These are phyloP conservation scores for Apocheima hispidaria DNA, from an alignment of 2,888 invertebrate species.

Conservation along the genomic window DNA sequence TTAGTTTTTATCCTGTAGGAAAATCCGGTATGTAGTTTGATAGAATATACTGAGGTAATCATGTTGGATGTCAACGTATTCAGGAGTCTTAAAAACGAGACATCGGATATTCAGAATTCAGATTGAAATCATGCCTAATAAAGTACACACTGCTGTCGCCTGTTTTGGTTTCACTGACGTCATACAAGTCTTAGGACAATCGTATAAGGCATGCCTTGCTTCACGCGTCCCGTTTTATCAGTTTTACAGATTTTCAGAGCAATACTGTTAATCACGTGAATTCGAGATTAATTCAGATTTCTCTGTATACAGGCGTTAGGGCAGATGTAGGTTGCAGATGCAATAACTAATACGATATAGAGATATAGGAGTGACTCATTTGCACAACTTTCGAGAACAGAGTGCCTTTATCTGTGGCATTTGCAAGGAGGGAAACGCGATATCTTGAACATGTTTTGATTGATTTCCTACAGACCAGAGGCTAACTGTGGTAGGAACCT, in stretches of 20 bases:
- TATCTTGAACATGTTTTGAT: slow-evolving; percentile 6
- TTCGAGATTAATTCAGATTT: slow-evolving; percentile 24
- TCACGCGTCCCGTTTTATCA: slow-evolving; percentile 38
- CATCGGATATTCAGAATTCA: background rate
- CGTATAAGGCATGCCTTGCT: slow-evolving; percentile 38
- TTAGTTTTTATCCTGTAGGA: too few relatives aligned
- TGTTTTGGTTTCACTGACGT: slow-evolving; percentile 22
- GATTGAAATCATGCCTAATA: background rate
- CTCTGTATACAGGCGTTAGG: slow-evolving; percentile 41
- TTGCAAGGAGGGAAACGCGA: slow-evolving; percentile 41
- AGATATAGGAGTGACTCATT: slow-evolving; percentile 68
- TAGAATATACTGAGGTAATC: too few relatives aligned
- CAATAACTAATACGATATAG: slow-evolving; percentile 55
- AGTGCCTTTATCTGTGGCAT: slow-evolving; percentile 44
- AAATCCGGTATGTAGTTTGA: too few relatives aligned
- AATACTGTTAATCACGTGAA: slow-evolving; percentile 47
- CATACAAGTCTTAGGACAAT: slow-evolving; percentile 16
- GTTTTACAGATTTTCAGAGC: slow-evolving; percentile 35
- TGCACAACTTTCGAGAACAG: slow-evolving; percentile 48
- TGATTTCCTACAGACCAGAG: background rate
- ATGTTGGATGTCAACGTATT: too few relatives aligned
- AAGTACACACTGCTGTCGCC: background rate
- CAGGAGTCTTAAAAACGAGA: too few relatives aligned
- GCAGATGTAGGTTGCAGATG: slow-evolving; percentile 51
- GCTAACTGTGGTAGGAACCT: background rate